A percentile compares a stretch with the other conserved stretches of the same genome.
These are phyloP conservation scores for Procapra przewalskii DNA, from an alignment of 2,113 vertebrate genomes.

Conservation along the genomic window DNA sequence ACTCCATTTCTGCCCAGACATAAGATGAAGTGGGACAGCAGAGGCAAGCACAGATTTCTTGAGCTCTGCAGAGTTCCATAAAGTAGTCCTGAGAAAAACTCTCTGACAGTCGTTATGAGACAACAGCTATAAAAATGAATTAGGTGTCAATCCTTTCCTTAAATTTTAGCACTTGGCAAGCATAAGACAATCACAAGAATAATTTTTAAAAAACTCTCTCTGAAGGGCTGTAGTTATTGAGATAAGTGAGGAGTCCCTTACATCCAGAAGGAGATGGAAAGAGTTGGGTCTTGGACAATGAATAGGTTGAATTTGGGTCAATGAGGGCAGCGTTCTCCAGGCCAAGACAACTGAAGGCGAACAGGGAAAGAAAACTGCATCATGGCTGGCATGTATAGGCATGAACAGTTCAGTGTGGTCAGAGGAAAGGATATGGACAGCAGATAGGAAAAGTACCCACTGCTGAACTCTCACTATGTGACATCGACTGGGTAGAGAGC, in stretches of 20 bases:
- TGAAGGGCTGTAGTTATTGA: background rate
- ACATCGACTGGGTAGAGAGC: background rate
- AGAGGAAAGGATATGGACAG: background rate
- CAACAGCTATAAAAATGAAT: background rate
- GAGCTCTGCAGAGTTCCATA: background rate
- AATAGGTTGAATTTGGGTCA: background rate
- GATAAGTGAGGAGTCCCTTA: no score
- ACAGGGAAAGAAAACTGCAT: background rate
- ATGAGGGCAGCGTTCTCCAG: background rate
- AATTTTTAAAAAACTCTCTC: background rate
- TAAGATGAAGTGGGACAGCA: background rate
- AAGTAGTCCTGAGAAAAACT: background rate
- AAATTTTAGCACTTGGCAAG: background rate
- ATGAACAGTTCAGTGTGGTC: background rate
- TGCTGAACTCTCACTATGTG: background rate
- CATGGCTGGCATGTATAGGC: accelerated
- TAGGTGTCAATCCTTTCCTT: background rate
- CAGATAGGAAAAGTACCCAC: background rate
- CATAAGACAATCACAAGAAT: background rate
- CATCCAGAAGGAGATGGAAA: background rate
- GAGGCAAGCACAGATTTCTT: background rate
- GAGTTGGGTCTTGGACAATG: background rate
- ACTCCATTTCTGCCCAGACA: background rate
- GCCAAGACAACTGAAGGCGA: background rate
- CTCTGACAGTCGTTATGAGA: background rate